Base-by-base conservation (phyloP, 2,888 invertebrate species). In the Stenotaenia linearis region DNA sequence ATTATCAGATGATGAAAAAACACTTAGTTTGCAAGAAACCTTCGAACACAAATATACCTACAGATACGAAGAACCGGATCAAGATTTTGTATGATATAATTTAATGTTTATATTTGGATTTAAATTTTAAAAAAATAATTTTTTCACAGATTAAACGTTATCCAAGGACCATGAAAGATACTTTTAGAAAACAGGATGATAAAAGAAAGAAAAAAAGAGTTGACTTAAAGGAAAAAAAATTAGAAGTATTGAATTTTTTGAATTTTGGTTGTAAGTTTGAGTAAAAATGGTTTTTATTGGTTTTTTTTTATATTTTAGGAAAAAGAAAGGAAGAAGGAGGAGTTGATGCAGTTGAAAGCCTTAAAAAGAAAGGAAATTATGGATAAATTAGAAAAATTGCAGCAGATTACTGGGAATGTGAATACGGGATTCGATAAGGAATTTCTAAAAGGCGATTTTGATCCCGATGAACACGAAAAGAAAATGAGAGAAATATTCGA, bases 21-120 rank as follows among this genome's bases (percentile, higher is more conserved):
- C 90, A 75, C 89, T 96, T 32, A 92, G 93, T 83, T 90, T 92
- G 84, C 95, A 95, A 86, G 94, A 93, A 82, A 91, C 93, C 86
- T 98, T 97, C 88, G 98, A 98, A 85, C 90, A 93, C 75, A 97
- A 97, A 82, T 98, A 93, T 86, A 98, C 98, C 88, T 97, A 96
- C 86, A 90, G 98, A 81, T 98, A 93, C 86, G 97, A 99, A 86
- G 97, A 98, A 86, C 98, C 97, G 0, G 97, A 98, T 86, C 90
- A 92, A 76, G 95, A 97, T 83, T 97, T 93, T 87, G 92, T 94
- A 83, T 23, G n/a, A n/a, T n/a, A n/a, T n/a, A n/a, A n/a, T n/a
- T n/a, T n/a, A n/a, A n/a, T n/a, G n/a, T n/a, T n/a, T n/a, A n/a
- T n/a, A 28, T 74, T 12, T 21, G 28, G 10, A 5, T 12, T 9